phyloP scores from a whole-genome alignment of 2,797 vertebrate species.

The Anabacerthia variegaticeps region DNA sequence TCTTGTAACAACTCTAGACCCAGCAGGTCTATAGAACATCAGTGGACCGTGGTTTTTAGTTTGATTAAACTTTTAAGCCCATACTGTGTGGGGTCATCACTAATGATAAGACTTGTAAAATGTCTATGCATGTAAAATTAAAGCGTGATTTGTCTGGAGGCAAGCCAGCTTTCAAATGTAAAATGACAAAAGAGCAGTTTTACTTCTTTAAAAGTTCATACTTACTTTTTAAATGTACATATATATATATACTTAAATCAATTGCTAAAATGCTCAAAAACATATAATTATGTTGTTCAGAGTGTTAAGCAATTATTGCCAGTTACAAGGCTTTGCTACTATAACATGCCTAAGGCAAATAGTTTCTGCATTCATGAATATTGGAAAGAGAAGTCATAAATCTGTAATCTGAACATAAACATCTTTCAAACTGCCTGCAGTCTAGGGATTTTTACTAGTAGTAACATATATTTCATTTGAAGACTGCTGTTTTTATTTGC shows the following conservation, averaged over 20 bases:
- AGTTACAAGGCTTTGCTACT: conserved; percentile 43
- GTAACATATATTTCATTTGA: conserved; percentile 41
- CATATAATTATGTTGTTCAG: conserved; percentile 55
- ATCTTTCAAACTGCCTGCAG: conserved; percentile 54
- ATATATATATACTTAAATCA: conserved; percentile 22
- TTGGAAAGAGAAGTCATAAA: conserved; percentile 68
- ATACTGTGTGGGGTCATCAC: background rate
- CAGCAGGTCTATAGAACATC: conserved; percentile 14
- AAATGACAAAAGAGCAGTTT: background rate
- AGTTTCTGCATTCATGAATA: conserved; percentile 66
- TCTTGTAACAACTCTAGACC: background rate
- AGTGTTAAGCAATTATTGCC: conserved; percentile 63
- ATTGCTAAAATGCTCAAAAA: conserved; percentile 41
- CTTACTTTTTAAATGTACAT: background rate
- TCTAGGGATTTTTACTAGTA: conserved; percentile 23
- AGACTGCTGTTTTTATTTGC: conserved; percentile 44
- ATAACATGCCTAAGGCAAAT: conserved; percentile 63
- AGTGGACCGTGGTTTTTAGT: background rate
- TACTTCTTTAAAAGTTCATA: background rate
- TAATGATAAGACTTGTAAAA: background rate
- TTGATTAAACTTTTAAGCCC: conserved; percentile 45
- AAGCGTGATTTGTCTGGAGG: background rate
- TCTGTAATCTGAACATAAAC: conserved; percentile 61
- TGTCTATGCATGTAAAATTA: background rate
- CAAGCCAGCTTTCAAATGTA: background rate